Base-by-base conservation (phyloP, 2,888 invertebrate species). In the Acanthosepion esculentum region DNA sequence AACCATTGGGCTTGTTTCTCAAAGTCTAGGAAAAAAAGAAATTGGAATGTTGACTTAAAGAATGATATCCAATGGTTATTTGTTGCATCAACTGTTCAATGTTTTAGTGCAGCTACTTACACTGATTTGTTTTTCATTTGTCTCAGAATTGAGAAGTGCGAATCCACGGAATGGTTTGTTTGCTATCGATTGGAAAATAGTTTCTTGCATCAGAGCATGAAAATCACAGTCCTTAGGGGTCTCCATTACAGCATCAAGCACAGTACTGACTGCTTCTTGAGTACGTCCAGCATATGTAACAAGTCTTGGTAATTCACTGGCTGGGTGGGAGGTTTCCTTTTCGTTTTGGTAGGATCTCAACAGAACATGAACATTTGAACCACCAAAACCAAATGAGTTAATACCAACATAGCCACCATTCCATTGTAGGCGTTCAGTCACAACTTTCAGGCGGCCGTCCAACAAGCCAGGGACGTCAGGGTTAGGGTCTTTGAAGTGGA, bases 341-440 rank as follows among this genome's bases (percentile, higher is more conserved):
- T 95, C 92, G 55, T 94, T 94, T 91, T 78, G 23, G 94, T 95
- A 95, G 15, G 99, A 98, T 97, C 96, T 96, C 23, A 97, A 95
- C 29, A 97, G 94, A 8, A 97, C 96, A 95, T 97, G 97, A 8
- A 97, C 97, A 96, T 97, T 97, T 53, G 97, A 97, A 94, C 99
- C 99, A 95, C 99, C 99, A 98, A 99, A 99, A 41, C 99, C 99
- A 97, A 99, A 99, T 20, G 99, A 99, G 98, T 99, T 99, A 59
- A 99, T 98, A 48, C 98, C 99, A 94, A 99, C 98, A 95, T 99
- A 98, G n/a, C 99, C 99, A 94, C 99, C 99, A 94, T 98, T 98
- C 98, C 99, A 99, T 53, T 98, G 98, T 95, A 98, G 98, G 96
- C 98, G 98, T 97, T 98, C 98, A 95, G 98, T 98, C 48, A 99